phyloP scores from a whole-genome alignment of 2,113 vertebrate species.

The Chunga burmeisteri region DNA sequence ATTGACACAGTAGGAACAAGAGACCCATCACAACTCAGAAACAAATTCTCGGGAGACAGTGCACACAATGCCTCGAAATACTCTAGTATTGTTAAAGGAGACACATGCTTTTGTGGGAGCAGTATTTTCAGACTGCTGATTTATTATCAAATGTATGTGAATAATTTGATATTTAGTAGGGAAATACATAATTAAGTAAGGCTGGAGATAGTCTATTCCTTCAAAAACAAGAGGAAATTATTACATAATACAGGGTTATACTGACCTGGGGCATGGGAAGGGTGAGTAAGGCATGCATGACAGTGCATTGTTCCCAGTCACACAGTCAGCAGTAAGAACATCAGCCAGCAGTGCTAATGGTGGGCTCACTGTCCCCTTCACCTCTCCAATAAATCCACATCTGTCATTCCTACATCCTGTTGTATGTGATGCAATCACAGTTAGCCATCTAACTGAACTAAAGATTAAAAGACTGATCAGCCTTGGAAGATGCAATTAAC shows the following conservation, averaged over 20 bases:
- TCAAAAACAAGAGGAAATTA: background rate
- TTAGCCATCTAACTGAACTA: background rate
- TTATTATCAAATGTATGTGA: background rate
- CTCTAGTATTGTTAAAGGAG: background rate
- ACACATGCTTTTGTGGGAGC: background rate
- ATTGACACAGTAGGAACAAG: background rate
- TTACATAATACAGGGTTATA: background rate
- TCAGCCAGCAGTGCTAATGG: background rate
- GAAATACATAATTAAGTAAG: background rate
- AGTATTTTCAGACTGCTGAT: background rate
- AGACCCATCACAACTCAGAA: background rate
- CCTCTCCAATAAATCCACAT: background rate
- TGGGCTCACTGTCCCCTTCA: background rate
- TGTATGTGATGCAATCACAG: background rate
- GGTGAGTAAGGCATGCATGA: background rate
- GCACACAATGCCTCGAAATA: background rate
- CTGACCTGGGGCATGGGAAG: background rate
- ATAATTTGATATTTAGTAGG: background rate
- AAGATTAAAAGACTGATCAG: background rate
- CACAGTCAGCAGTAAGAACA: background rate
- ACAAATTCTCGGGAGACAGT: background rate
- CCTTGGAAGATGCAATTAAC: background rate
- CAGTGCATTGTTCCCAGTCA: background rate
- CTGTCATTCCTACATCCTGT: background rate
- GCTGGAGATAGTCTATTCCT: background rate